Base-by-base conservation (phyloP, 1,140 invertebrate genomes). In the Aphidius ervi region DNA sequence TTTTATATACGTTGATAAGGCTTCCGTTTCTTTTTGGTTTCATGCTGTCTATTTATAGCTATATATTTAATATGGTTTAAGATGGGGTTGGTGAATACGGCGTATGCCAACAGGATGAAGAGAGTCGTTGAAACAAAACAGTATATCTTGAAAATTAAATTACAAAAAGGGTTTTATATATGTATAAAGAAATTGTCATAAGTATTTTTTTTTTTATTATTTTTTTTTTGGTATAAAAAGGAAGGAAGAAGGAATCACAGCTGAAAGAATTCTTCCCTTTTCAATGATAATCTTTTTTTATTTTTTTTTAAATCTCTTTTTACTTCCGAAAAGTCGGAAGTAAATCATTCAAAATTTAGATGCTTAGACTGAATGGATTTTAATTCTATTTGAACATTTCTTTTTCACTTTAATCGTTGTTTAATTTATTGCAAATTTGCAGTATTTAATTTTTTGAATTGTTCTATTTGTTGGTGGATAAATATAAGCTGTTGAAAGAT, bases 181-280 rank as follows among this genome's bases (percentile, higher is more conserved):
- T 53, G 1, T 16, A n/a, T n/a, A n/a, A 16, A n/a, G 31, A 9
- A 23, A 52, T 55, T 43, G 53, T 56, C 23, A 31, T 3, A 31
- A 31, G 23, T 31, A 3, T 31, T 31, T 3, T 31, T 31, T 1
- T 31, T 31, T 1, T 31, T 31, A 31, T 31, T n/a, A n/a, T n/a
- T n/a, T n/a, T n/a, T 55, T 46, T 46, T 55, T 56, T 53, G 40
- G 48, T 37, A 16, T 16, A 50, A 58, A 50, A 41, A 10, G 9
- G 47, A 8, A 4, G 23, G 50, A 64, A 63, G 62, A 65, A 65
- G 67, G 62, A 68, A 67, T 67, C 62, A 64, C 65, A 67, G 67
- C 65, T 68, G 67, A 65, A 63, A 55, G 66, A 62, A 59, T 63
- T 61, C 59, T 63, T 53, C 62, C 58, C 59, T 61, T 52, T 43